Evolutionary conservation across 2,797 vertebrate species (phyloP), one percentile per base, ranked within the genome.

Genomic region (Labroides dimidiatus): DNA sequence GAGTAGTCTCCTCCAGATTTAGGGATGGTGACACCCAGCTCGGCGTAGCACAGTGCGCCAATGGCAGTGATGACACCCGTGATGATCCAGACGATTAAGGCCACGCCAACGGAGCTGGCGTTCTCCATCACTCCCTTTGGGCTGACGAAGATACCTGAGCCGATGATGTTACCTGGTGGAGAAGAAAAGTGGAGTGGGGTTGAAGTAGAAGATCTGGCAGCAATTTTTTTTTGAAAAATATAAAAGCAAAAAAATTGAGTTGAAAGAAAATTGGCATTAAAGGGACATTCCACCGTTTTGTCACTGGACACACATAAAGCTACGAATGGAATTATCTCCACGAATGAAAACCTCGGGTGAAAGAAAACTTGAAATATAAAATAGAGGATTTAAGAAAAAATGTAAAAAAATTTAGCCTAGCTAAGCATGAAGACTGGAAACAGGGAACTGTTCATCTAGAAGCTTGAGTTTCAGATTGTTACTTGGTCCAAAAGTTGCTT

Each of bases 1-100:
- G 96, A 94, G 86, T 98, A 98, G 87, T 98, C 96, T 8, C 96
- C 96, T 6, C 96, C 96, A 0, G 96, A 97, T 77, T 97, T 97
- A 37, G 96, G 96, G 81, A 98, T 98, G 77, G 96, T 97, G 88
- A 97, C 96, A 0, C 96, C 96, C 24, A 98, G 92, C 81, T 98
- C 96, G 0, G 96, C 96, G 24, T 98, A 98, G 91, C 96, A 98
- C 67, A 98, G 89, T 0, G 96, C 96, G 0, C 96, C 96, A 14
- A 98, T 94, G 37, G 96, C 96, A 0, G 96, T 98, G 92, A 98
- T 96, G 75, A 97, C 0, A 0, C 96, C 96, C 0, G 96, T 97
- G 71, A 96, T 74, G 23, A 97, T 96, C 96, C 96, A 98, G 19
- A 98, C 94, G 1, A 97, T 87, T 33, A 98, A 91, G 0, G 96